Evolutionary conservation across 2,888 invertebrate genomes (phyloP).

Genomic region (Ophioninae sp.): DNA sequence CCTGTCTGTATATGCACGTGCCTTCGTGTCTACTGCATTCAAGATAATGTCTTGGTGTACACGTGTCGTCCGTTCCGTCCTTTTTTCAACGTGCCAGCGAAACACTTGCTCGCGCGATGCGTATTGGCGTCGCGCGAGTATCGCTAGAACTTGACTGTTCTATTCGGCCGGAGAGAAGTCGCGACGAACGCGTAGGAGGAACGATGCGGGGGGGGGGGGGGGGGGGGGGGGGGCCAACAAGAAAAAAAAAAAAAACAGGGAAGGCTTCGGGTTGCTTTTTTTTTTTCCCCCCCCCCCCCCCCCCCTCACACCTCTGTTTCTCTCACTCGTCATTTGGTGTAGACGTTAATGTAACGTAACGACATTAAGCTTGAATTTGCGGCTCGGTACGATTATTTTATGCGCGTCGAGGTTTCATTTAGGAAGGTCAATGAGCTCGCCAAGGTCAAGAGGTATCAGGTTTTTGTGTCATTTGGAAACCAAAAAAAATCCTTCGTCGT

Average conservation of each 20-base stretch:
- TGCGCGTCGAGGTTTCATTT: no score
- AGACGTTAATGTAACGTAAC: no score
- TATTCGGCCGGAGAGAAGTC: neutral
- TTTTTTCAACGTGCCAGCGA: slow-evolving; percentile 44
- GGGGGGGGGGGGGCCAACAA: neutral
- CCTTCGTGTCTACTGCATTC: slow-evolving; percentile 37
- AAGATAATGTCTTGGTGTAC: slow-evolving; percentile 59
- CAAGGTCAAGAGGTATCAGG: no score
- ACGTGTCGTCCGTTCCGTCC: slow-evolving; percentile 65
- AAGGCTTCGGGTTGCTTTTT: neutral
- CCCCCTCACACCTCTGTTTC: neutral
- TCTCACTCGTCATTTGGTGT: neutral
- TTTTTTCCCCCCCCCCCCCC: neutral
- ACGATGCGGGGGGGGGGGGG: neutral
- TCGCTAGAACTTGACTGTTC: neutral
- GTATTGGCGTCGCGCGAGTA: slow-evolving; percentile 17
- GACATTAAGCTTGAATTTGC: no score
- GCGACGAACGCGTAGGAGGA: neutral
- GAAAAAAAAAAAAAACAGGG: neutral
- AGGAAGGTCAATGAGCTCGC: no score
- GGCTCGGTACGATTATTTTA: no score
- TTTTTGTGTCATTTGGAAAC: no score
- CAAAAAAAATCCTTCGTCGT: no score
- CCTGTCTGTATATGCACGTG: slow-evolving; percentile 18
- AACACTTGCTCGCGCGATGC: slow-evolving; percentile 22